These are phyloP conservation scores for Trematocara marginatum DNA, from an alignment of 2,113 vertebrate species.

Conservation along the genomic window DNA sequence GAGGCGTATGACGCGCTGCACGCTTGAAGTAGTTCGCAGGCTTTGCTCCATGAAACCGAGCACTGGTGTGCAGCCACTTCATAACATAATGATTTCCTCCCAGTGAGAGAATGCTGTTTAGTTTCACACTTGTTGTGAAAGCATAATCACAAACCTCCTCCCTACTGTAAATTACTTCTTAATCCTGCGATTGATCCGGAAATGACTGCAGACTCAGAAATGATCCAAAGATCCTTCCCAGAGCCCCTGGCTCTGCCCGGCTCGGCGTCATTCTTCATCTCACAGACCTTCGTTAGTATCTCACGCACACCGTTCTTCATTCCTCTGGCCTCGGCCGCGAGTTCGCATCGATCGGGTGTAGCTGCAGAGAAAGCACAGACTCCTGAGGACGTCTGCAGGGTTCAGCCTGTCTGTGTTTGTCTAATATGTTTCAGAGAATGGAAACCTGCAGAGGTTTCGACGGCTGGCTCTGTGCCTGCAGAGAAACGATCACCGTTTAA, in stretches of 20 bases:
- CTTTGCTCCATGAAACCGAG: neutral
- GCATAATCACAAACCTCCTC: neutral
- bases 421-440: neutral
- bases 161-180: neutral
- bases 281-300: neutral
- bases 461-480: neutral
- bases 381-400: neutral
- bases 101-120: neutral
- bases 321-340: neutral
- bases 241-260: neutral
- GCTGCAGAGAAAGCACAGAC: neutral
- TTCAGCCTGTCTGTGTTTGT: neutral
- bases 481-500: fast-evolving
- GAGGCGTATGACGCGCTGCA: neutral
- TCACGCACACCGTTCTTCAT: neutral
- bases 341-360: neutral
- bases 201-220: neutral
- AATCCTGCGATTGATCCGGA: neutral
- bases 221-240: neutral
- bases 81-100: neutral
- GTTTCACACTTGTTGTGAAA: neutral
- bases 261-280: neutral
- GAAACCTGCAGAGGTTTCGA: neutral
- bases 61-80: neutral
- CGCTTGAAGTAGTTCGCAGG: neutral